phyloP scores from a whole-genome alignment of 2,888 invertebrate species.

The Drosophila anomalata region DNA sequence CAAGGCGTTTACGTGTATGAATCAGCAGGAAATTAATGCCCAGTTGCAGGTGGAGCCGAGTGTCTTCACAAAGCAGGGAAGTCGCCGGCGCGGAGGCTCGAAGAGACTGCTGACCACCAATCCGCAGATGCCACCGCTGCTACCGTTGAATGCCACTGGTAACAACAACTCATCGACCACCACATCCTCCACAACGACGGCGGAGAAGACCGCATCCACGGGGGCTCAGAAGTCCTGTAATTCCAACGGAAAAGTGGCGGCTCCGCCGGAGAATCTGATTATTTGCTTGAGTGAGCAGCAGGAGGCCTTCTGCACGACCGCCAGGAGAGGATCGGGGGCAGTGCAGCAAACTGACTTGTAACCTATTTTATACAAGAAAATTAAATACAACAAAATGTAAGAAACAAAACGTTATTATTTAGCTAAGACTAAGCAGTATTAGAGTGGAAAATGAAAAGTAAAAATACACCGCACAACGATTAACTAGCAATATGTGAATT shows the following conservation, averaged over 20 bases:
- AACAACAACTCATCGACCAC: slow-evolving; percentile 76
- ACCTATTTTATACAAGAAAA: slow-evolving; percentile 4
- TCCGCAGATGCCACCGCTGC: slow-evolving; percentile 35
- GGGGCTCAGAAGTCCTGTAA: slow-evolving; percentile 59
- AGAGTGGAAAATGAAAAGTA: slow-evolving; percentile 10
- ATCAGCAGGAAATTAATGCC: slow-evolving; percentile 93
- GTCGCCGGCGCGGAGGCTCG: slow-evolving; percentile 73
- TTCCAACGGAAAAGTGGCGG: slow-evolving; percentile 58
- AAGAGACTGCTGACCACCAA: slow-evolving; percentile 60
- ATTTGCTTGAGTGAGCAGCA: slow-evolving; percentile 63
- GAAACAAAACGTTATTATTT: slow-evolving; percentile 8
- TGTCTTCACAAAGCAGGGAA: slow-evolving; percentile 86
- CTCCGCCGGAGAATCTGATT: slow-evolving; percentile 59
- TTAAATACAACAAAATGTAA: not conserved
- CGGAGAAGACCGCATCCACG: slow-evolving; percentile 66
- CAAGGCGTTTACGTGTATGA: slow-evolving; percentile 95
- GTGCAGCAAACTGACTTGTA: slow-evolving; percentile 69
- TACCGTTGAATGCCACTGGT: slow-evolving; percentile 51
- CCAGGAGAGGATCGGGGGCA: slow-evolving; percentile 51
- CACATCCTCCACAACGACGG: slow-evolving; percentile 71
- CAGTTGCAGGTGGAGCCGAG: slow-evolving; percentile 94
- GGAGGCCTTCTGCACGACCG: slow-evolving; percentile 58
- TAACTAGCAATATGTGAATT: slow-evolving; percentile 14
- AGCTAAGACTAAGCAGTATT: slow-evolving; percentile 33
- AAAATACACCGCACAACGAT: slow-evolving; percentile 25